Conservation (phyloP, 2,113 vertebrate species). For the Aegypius monachus region DNA sequence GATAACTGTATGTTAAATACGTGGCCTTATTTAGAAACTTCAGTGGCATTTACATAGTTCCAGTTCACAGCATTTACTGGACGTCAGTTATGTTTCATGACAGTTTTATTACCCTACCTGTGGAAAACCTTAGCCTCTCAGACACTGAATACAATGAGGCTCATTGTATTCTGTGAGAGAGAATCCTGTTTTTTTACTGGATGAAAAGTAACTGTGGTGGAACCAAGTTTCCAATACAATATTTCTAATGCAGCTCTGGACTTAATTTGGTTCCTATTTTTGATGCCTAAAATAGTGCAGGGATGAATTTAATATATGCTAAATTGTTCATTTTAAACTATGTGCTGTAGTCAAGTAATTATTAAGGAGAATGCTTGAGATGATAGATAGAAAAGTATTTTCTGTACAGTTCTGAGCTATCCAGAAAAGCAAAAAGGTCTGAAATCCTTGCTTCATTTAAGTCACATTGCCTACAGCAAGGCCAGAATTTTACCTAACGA, state of each 20-base stretch:
- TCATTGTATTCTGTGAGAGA: not conserved
- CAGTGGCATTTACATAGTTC: not conserved
- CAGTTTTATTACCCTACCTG: constrained; percentile 22
- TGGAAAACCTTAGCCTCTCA: not conserved
- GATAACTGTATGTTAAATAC: not conserved
- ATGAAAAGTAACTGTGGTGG: not conserved
- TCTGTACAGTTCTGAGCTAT: not conserved
- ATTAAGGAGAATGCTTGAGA: not conserved
- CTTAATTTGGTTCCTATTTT: not conserved
- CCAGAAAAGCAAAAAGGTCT: not conserved
- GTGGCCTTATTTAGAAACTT: not conserved
- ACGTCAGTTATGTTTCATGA: not conserved
- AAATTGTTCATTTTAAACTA: not conserved
- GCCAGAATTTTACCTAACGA: constrained; percentile 1
- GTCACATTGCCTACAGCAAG: not conserved
- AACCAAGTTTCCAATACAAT: not conserved
- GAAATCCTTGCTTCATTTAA: not conserved
- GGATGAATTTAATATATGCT: not conserved
- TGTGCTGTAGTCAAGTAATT: not conserved
- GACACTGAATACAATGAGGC: not conserved
- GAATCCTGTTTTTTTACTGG: not conserved
- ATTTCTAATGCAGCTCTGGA: not conserved
- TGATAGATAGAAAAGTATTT: not conserved
- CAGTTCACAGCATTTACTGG: not conserved
- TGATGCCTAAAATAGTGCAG: not conserved